Percentiles rank a stretch among this genome's conserved stretches.
Conservation (phyloP, 2,888 invertebrate genomes). For the Erynnis tages region DNA sequence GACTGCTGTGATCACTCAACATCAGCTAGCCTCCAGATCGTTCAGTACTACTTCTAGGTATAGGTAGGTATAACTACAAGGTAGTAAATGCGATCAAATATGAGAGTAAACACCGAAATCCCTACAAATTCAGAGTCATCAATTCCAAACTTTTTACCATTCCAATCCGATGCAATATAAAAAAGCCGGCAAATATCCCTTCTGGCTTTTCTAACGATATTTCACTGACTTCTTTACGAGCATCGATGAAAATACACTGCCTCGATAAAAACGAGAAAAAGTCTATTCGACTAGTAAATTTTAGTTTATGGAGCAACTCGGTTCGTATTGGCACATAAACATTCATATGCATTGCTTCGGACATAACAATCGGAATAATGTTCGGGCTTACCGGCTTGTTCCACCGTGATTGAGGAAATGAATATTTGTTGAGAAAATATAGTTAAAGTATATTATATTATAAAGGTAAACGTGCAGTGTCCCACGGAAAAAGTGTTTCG, state of each 20-base stretch:
- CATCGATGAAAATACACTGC: slow-evolving; percentile 34
- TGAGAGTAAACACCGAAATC: not conserved
- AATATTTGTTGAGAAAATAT: not conserved
- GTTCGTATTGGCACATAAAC: slow-evolving; percentile 61
- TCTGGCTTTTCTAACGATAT: slow-evolving; percentile 25
- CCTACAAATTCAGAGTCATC: not conserved
- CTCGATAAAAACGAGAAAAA: slow-evolving; percentile 51
- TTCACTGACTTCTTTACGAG: slow-evolving; percentile 28
- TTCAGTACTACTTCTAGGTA: too few relatives aligned
- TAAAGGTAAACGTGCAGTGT: too few relatives aligned
- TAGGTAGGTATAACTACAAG: too few relatives aligned
- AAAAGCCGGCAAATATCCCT: slow-evolving; percentile 24
- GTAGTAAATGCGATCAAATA: too few relatives aligned
- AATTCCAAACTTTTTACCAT: slow-evolving; percentile 7
- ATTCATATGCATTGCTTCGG: slow-evolving; percentile 55
- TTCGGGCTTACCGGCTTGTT: slow-evolving; percentile 35
- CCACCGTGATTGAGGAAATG: not conserved
- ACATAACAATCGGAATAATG: slow-evolving; percentile 55
- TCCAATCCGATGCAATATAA: slow-evolving; percentile 17
- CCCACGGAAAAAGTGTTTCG: too few relatives aligned
- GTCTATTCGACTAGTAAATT: slow-evolving; percentile 56
- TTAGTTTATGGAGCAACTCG: slow-evolving; percentile 59
- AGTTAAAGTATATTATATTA: too few relatives aligned
- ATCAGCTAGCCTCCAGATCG: too few relatives aligned
- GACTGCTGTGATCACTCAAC: too few relatives aligned